Evolutionary conservation across 2,888 invertebrate species (phyloP).

Genomic region (Oscheius sp.): DNA sequence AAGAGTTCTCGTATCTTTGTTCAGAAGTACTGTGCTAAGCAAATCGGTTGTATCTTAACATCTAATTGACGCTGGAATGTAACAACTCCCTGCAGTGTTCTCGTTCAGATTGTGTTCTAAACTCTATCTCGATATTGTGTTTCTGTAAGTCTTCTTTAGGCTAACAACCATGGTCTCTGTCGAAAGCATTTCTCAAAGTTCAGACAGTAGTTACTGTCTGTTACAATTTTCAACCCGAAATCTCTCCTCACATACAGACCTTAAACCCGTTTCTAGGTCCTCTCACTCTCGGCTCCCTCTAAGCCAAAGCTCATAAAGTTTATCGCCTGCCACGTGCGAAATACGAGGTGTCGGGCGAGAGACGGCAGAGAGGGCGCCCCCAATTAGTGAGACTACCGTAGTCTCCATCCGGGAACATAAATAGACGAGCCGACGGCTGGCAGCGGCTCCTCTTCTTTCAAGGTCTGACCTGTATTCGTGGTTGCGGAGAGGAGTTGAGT

Average conservation of each 20-base stretch:
- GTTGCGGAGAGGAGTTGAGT: constrained; percentile 27
- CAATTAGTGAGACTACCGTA: constrained; percentile 35
- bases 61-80: no score
- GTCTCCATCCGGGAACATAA: constrained; percentile 14
- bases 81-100: no score
- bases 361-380: neutral
- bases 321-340: constrained; percentile 34
- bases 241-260: no score
- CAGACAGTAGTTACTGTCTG: neutral
- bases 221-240: neutral
- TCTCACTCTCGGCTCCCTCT: constrained; percentile 13
- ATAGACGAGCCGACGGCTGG: constrained; percentile 16
- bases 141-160: neutral
- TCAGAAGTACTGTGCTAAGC: no score
- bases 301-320: constrained; percentile 28
- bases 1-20: neutral
- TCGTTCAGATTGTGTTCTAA: no score
- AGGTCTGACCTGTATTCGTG: constrained; percentile 7
- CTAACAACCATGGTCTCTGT: neutral
- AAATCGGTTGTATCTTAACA: no score
- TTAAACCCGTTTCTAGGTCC: constrained; percentile 1
- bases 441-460: neutral
- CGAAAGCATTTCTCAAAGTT: no score
- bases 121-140: neutral
- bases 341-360: constrained; percentile 20